phyloP scores from a whole-genome alignment of 2,113 vertebrate genomes.

The Coryphaenoides rupestris region DNA sequence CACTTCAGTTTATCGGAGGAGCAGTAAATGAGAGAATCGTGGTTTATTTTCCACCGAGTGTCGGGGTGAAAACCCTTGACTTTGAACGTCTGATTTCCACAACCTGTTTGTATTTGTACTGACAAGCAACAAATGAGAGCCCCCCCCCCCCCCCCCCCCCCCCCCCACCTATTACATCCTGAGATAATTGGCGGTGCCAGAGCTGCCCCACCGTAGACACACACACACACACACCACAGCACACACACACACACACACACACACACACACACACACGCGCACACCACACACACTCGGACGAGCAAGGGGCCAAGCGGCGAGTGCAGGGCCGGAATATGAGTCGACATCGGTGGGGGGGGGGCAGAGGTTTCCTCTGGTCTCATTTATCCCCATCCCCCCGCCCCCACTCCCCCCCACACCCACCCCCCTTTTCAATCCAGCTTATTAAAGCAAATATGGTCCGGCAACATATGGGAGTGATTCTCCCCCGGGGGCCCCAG shows the following conservation, averaged over 20 bases:
- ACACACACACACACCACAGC: not conserved
- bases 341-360: slow-evolving; percentile 39
- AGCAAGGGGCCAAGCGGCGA: slow-evolving; percentile 15
- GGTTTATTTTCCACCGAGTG: slow-evolving; percentile 1
- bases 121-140: slow-evolving; percentile 61
- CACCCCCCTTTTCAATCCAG: slow-evolving; percentile 39
- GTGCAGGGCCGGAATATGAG: slow-evolving; percentile 24
- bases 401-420: too few species aligned
- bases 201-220: too few species aligned
- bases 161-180: slow-evolving; percentile 32
- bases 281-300: not conserved
- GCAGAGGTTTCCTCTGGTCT: slow-evolving; percentile 50
- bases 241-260: too few species aligned
- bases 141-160: too few species aligned
- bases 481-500: too few species aligned
- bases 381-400: slow-evolving; percentile 47
- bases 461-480: slow-evolving; percentile 61
- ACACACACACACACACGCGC: too few species aligned
- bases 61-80: not conserved
- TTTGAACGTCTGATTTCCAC: not conserved
- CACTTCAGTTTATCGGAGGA: slow-evolving; percentile 21
- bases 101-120: slow-evolving; percentile 52
- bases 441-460: slow-evolving; percentile 69
- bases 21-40: not conserved
- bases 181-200: slow-evolving; percentile 42